Percentiles rank a stretch among this genome's conserved stretches.
phyloP scores from a whole-genome alignment of 1,140 invertebrate species.

The Sogatella furcifera region DNA sequence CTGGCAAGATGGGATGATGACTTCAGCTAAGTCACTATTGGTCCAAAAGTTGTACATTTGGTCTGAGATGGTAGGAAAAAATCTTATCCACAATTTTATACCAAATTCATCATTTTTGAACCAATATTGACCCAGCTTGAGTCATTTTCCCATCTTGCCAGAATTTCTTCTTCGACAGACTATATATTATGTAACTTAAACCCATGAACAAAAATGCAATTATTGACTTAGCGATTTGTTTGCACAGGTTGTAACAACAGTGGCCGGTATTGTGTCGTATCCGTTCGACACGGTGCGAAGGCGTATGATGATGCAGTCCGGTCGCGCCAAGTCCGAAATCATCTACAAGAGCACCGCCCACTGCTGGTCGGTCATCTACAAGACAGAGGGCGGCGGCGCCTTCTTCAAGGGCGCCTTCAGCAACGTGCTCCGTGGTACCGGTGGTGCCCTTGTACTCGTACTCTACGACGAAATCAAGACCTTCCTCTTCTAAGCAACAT shows the following conservation, averaged over 20 bases:
- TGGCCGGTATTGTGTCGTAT: constrained; percentile 74
- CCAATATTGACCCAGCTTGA: too few relatives aligned
- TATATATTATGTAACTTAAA: too few relatives aligned
- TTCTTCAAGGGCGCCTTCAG: constrained; percentile 80
- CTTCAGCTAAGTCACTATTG: too few relatives aligned
- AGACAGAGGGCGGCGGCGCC: constrained; percentile 50
- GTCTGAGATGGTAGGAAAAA: too few relatives aligned
- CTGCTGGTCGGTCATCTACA: constrained; percentile 59
- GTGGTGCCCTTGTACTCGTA: constrained; percentile 66
- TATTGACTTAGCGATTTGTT: constrained; percentile 19
- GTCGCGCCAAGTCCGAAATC: constrained; percentile 50
- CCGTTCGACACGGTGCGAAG: constrained; percentile 83
- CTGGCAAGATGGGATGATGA: too few relatives aligned
- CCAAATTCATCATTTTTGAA: too few relatives aligned
- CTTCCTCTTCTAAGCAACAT: constrained; percentile 32
- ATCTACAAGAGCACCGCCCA: constrained; percentile 63
- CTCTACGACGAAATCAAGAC: constrained; percentile 69
- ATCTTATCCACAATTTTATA: too few relatives aligned
- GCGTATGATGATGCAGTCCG: constrained; percentile 86
- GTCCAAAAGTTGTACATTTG: too few relatives aligned
- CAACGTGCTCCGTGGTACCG: constrained; percentile 66
- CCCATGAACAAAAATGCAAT: too few relatives aligned
- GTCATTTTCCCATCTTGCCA: too few relatives aligned
- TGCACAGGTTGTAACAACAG: constrained; percentile 53
- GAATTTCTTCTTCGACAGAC: too few relatives aligned